A percentile compares a stretch with the other conserved stretches of the same genome.
Conservation (phyloP, 1,140 invertebrate species). For the Saxidomus purpurata region DNA sequence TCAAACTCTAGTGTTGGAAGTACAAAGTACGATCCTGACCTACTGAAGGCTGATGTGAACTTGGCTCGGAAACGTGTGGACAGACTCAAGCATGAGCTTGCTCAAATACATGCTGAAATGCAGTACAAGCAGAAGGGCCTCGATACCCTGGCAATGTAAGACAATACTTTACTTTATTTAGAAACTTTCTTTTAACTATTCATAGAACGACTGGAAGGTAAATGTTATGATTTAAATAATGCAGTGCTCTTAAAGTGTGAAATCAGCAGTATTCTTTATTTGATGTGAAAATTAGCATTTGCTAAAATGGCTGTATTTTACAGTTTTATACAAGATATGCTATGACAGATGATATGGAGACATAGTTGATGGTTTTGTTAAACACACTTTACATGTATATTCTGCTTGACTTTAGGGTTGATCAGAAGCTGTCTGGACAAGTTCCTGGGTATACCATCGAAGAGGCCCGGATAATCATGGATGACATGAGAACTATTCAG, state of each 20-base stretch:
- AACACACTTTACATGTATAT: too few relatives aligned
- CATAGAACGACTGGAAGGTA: too few relatives aligned
- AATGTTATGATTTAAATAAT: too few relatives aligned
- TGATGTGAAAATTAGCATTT: too few relatives aligned
- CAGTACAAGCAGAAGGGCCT: constrained; percentile 96
- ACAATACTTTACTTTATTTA: constrained; percentile 73
- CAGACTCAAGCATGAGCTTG: constrained; percentile 95
- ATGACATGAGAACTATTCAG: constrained; percentile 96
- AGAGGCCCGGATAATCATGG: constrained; percentile 97
- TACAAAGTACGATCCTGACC: constrained; percentile 97
- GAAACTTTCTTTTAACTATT: too few relatives aligned
- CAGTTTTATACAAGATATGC: too few relatives aligned
- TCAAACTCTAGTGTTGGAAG: constrained; percentile 94
- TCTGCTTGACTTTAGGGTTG: constrained; percentile 95
- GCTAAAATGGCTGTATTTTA: too few relatives aligned
- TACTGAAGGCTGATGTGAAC: constrained; percentile 96
- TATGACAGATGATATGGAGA: too few relatives aligned
- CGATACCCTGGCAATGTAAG: constrained; percentile 95
- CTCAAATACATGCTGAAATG: constrained; percentile 96
- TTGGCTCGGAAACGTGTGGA: constrained; percentile 95
- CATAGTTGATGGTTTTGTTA: too few relatives aligned
- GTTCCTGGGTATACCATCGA: constrained; percentile 95
- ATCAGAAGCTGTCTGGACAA: constrained; percentile 95
- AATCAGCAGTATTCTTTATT: too few relatives aligned
- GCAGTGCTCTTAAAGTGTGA: too few relatives aligned